Percentiles rank a stretch among this genome's conserved stretches.
Evolutionary conservation across 2,888 invertebrate species (phyloP).

Genomic region (Oscheius myriophilus): DNA sequence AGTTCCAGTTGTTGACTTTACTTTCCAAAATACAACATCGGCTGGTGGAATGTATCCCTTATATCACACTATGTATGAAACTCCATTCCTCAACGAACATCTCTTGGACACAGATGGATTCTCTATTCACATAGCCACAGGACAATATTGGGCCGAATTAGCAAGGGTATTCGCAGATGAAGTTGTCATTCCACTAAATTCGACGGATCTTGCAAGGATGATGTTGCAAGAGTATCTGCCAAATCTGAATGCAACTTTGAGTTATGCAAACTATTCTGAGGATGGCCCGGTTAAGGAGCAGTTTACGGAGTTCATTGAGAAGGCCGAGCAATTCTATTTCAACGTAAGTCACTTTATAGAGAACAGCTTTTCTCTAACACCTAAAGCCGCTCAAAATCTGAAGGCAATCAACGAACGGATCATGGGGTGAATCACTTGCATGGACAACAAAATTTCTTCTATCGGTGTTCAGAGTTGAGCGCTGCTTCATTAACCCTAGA

Average conservation of each 20-base stretch:
- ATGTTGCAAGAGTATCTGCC: conserved; percentile 53
- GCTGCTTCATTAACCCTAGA: conserved; percentile 72
- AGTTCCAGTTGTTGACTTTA: conserved; percentile 73
- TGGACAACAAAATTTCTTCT: no score
- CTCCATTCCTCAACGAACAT: conserved; percentile 68
- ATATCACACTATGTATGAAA: conserved; percentile 69
- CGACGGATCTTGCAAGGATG: conserved; percentile 66
- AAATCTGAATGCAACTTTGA: conserved; percentile 39
- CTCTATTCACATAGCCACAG: conserved; percentile 70
- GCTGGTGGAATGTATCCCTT: conserved; percentile 61
- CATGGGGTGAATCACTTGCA: conserved; percentile 51
- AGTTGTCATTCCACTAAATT: conserved; percentile 71
- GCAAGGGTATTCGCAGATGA: conserved; percentile 71
- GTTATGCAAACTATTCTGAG: conserved; percentile 32
- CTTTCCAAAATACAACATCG: conserved; percentile 65
- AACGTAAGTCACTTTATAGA: conserved; percentile 45
- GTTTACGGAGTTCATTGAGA: conserved; percentile 28
- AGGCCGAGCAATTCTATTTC: conserved; percentile 35
- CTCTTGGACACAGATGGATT: conserved; percentile 63
- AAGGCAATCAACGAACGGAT: conserved; percentile 54
- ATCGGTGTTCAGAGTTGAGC: conserved; percentile 65
- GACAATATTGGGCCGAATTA: conserved; percentile 72
- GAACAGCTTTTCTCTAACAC: conserved; percentile 46
- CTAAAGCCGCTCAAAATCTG: conserved; percentile 49
- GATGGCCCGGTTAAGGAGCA: conserved; percentile 36